Evolutionary conservation across 1,140 invertebrate genomes (phyloP), one percentile per base, ranked within the genome.

Genomic region (Polyergus mexicanus): DNA sequence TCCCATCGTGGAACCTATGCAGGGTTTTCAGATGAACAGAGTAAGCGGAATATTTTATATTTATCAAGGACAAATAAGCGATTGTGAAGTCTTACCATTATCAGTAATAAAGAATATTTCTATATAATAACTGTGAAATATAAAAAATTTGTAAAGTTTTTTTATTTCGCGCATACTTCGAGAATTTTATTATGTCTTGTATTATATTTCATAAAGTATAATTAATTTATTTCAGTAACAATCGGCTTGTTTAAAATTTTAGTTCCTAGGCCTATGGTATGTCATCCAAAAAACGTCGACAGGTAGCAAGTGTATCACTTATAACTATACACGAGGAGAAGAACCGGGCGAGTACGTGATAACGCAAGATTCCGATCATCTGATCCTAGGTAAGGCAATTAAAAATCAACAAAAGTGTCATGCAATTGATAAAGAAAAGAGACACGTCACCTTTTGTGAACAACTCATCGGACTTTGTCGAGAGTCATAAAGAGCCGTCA

Each of bases 251-350:
- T 47, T 41, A n/a, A 41, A 75, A 76, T 76, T 94, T 81, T 22
- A 98, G 97, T 96, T 98, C 93, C 93, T 98, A 58, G 98, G 97
- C 0, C 91, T 97, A 22, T 98, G 98, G 98, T 97, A 97, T 92
- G 98, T 97, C 0, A 96, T 98, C 22, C 97, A 98, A 93, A 98
- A 98, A 94, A 98, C 97, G 2, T 97, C 97, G 8, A 98, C 98
- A 0, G 97, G 96, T 0, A 98, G 97, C 54, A 96, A 96, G 86
- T 98, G 98, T 92, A 96, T 98, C 85, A 96, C 96, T 3, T 97
- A 98, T 92, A 98, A 98, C 92, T 98, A 98, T 91, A 97, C 96
- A 0, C 95, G 95, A 74, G 96, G 96, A 0, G 95, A 96, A 3
- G 97, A 97, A 89, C 97, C 97, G 0, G 96, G 96, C 0, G 96